Evolutionary conservation across 2,797 vertebrate genomes (phyloP).

Genomic region (Lutjanus campechanus): DNA sequence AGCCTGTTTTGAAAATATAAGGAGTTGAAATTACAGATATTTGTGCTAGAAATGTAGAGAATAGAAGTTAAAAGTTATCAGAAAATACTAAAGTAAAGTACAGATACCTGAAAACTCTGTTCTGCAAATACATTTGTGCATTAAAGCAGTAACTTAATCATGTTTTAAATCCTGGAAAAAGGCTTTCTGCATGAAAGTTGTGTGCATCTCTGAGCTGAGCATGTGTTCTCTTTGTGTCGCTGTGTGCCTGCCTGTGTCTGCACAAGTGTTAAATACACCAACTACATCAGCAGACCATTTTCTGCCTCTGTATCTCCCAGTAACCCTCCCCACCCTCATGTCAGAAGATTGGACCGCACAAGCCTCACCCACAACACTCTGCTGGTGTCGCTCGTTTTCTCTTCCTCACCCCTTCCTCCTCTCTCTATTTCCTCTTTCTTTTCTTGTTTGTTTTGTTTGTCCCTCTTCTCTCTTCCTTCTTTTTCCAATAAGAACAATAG

Average conservation of each 20-base stretch:
- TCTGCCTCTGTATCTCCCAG: constrained; percentile 75
- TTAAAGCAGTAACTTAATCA: background rate
- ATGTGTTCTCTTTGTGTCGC: constrained; percentile 27
- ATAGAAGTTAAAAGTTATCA: too few relatives aligned
- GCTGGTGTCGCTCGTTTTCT: constrained; percentile 49
- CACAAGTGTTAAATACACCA: constrained; percentile 63
- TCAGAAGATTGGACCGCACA: constrained; percentile 77
- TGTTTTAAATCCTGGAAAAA: background rate
- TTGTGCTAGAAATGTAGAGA: too few relatives aligned
- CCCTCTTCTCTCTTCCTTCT: constrained; percentile 66
- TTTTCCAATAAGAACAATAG: constrained; percentile 85
- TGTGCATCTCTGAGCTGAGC: constrained; percentile 19
- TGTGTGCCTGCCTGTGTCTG: constrained; percentile 25
- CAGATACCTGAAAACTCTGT: too few relatives aligned
- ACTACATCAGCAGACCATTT: constrained; percentile 73
- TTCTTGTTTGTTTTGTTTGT: constrained; percentile 72
- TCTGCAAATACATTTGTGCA: background rate
- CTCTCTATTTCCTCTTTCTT: constrained; percentile 28
- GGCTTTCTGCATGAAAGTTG: background rate
- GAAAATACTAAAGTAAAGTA: too few relatives aligned
- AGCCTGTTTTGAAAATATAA: too few relatives aligned
- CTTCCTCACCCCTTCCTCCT: background rate
- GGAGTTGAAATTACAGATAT: too few relatives aligned
- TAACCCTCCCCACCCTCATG: constrained; percentile 74
- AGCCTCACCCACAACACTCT: constrained; percentile 46